Base-by-base conservation (phyloP, 2,888 invertebrate genomes). In the Pollenia amentaria region DNA sequence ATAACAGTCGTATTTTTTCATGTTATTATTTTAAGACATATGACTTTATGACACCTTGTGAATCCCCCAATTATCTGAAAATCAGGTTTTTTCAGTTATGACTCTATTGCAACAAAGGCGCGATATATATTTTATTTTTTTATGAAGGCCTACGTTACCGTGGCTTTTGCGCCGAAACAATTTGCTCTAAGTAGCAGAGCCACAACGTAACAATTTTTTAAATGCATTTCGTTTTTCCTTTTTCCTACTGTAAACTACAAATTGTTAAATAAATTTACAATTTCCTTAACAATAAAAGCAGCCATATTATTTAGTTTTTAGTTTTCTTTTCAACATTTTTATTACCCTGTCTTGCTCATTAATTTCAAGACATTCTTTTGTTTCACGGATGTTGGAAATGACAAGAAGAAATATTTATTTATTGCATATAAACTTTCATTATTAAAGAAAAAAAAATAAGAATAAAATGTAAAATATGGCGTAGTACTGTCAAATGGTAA, bases 401-500 rank as follows among this genome's bases (percentile, higher is more conserved):
- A 42, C 14, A 57, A 46, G 67, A 67, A 67, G 16, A 73, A 44
- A 53, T 79, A 76, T 29, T 21, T 53, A 64, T 51, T 53, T 72
- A 29, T 29, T 29, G 6, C 6, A 21, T 11, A 38, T 16, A 48
- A 60, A 62, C 29, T 16, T 48, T 10, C 14, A 14, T 16, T 21
- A 29, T 29, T 7, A 29, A 38, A 14, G 4, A 38, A 14, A 62
- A 38, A 60, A 42, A n/a, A 18, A 16, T 38, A 29, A 70, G 62
- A 51, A 70, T 77, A 42, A 78, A 78, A 67, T 79, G 53, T 67
- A 64, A 83, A 83, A 78, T 40, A 72, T 57, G 83, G 67, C 72
- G 57, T 38, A 72, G 65, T 72, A 18, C 55, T 60, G 73, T 48
- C 53, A 79, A 87, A 76, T 83, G 75, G 64, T 76, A 87, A 80